A percentile compares a stretch with the other conserved stretches of the same genome.
These are phyloP conservation scores for Drosophila ananassae DNA, from an alignment of 1,140 invertebrate species.

Conservation along the genomic window DNA sequence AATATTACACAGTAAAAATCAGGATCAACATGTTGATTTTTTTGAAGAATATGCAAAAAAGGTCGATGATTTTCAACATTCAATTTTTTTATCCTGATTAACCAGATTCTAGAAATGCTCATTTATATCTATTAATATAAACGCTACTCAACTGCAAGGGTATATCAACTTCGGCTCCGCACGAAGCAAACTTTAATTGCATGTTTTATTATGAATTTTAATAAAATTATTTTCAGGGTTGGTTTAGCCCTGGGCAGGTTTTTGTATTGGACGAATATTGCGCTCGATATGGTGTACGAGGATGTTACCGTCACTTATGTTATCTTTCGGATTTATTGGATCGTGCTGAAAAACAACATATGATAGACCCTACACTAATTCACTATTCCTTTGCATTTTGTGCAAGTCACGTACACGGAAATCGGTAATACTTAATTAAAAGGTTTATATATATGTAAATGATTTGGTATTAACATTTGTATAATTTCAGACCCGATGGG, in stretches of 20 bases:
- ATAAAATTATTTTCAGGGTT: slow-evolving; percentile 88
- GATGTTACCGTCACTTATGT: slow-evolving; percentile 97
- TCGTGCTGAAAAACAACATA: slow-evolving; percentile 94
- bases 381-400: slow-evolving; percentile 99
- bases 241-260: slow-evolving; percentile 99
- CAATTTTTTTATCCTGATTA: too few species aligned
- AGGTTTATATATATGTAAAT: not conserved
- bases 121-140: too few species aligned
- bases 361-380: slow-evolving; percentile 99
- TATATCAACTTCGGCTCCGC: too few species aligned
- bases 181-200: too few species aligned
- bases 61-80: too few species aligned
- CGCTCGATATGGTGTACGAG: slow-evolving; percentile 97
- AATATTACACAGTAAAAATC: too few species aligned
- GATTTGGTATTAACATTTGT: not conserved
- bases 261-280: slow-evolving; percentile 99
- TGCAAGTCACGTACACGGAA: slow-evolving; percentile 99
- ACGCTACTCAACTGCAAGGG: too few species aligned
- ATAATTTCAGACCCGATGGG: slow-evolving; percentile 93
- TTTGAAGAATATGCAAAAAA: too few species aligned
- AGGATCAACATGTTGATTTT: too few species aligned
- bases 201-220: too few species aligned
- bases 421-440: slow-evolving; percentile 84
- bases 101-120: too few species aligned
- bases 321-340: slow-evolving; percentile 98